These are phyloP conservation scores for Campodea augens DNA, from an alignment of 1,140 invertebrate genomes.

Conservation along the genomic window DNA sequence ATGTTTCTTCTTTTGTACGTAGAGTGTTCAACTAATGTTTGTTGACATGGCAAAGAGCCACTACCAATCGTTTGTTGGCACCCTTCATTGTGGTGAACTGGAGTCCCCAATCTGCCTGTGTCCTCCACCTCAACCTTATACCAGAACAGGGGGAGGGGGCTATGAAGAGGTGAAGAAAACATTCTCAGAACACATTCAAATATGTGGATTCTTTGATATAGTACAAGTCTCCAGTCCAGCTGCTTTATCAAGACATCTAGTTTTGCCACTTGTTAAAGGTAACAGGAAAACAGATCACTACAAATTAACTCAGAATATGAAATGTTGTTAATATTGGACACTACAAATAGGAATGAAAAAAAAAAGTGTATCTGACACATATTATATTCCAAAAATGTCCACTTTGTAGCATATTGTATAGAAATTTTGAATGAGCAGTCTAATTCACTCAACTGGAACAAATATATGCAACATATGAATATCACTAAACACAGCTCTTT, in stretches of 20 bases:
- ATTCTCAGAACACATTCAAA: constrained; percentile 45
- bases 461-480: too few species aligned
- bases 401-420: too few species aligned
- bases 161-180: constrained; percentile 37
- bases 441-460: too few species aligned
- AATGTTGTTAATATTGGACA: too few species aligned
- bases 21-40: constrained; percentile 43
- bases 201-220: constrained; percentile 66
- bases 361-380: too few species aligned
- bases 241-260: constrained; percentile 69
- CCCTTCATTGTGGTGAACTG: constrained; percentile 54
- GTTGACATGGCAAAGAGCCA: constrained; percentile 52
- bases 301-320: too few species aligned
- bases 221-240: constrained; percentile 82
- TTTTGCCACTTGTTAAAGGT: constrained; percentile 46
- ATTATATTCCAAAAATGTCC: too few species aligned
- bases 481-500: too few species aligned
- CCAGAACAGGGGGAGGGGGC: constrained; percentile 32
- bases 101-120: constrained; percentile 50
- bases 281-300: too few species aligned
- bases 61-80: constrained; percentile 54
- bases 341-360: too few species aligned
- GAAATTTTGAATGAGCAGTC: too few species aligned
- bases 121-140: constrained; percentile 49
- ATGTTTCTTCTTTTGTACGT: too few species aligned